phyloP scores from a whole-genome alignment of 2,797 vertebrate species.

The Oceanodroma leucorhoa region DNA sequence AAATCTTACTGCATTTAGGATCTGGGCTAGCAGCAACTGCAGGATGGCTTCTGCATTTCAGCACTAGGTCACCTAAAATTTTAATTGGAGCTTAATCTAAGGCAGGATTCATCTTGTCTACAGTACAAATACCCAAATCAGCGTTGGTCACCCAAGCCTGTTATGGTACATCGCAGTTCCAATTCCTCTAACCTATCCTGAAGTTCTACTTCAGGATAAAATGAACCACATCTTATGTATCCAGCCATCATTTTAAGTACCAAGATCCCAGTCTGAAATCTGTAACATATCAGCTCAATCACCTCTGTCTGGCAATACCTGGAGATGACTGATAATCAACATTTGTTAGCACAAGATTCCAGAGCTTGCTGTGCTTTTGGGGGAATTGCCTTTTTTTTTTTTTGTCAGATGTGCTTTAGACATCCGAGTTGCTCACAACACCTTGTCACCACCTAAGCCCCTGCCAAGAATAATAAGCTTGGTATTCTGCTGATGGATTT shows the following conservation, averaged over 20 bases:
- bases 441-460: neutral
- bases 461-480: neutral
- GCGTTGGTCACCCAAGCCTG: neutral
- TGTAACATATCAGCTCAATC: accelerated
- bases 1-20: neutral
- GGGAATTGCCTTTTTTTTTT: neutral
- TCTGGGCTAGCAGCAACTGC: neutral
- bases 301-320: neutral
- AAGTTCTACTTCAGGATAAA: neutral
- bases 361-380: neutral
- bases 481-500: neutral
- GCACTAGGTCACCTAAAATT: neutral
- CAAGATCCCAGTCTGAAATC: neutral
- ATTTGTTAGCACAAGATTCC: neutral
- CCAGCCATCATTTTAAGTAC: neutral
- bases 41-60: neutral
- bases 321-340: neutral
- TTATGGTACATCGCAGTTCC: neutral
- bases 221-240: neutral
- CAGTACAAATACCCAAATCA: neutral
- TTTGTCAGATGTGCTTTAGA: neutral
- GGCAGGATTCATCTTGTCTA: neutral
- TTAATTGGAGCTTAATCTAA: neutral
- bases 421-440: neutral
- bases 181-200: neutral